A percentile compares a stretch with the other conserved stretches of the same genome.
These are phyloP conservation scores for Danio choprae DNA, from an alignment of 2,797 vertebrate genomes.

Conservation along the genomic window DNA sequence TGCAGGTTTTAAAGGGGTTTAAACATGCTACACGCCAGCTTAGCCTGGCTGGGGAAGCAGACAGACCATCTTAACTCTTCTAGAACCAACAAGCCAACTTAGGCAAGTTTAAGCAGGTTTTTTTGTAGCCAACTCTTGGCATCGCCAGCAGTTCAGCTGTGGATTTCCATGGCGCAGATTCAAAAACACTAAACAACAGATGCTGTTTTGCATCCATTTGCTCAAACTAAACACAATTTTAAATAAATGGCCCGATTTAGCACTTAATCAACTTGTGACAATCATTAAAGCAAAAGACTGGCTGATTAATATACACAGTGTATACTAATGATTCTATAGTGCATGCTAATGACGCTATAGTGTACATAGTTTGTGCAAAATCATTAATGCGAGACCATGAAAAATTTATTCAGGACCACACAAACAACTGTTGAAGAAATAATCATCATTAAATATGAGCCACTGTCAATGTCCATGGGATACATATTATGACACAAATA, in stretches of 20 bases:
- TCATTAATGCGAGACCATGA: background rate
- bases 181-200: conserved; percentile 30
- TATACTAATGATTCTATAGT: background rate
- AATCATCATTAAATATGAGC: background rate
- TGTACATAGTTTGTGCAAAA: background rate
- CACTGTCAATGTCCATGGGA: background rate
- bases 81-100: background rate
- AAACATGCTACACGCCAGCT: background rate
- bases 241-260: conserved; percentile 30
- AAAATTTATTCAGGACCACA: background rate
- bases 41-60: too few species aligned
- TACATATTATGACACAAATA: background rate
- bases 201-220: conserved; percentile 35
- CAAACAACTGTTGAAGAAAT: background rate
- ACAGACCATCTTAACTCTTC: too few species aligned
- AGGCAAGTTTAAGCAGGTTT: background rate
- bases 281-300: conserved; percentile 4
- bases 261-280: conserved; percentile 10
- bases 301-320: background rate
- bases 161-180: conserved; percentile 25
- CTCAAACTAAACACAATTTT: conserved; percentile 22
- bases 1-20: background rate
- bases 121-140: background rate
- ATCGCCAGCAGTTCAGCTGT: background rate
- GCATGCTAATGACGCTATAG: background rate